A percentile compares a stretch with the other conserved stretches of the same genome.
These are phyloP conservation scores for Noctilio leporinus DNA, from an alignment of 2,113 vertebrate species.

Conservation along the genomic window DNA sequence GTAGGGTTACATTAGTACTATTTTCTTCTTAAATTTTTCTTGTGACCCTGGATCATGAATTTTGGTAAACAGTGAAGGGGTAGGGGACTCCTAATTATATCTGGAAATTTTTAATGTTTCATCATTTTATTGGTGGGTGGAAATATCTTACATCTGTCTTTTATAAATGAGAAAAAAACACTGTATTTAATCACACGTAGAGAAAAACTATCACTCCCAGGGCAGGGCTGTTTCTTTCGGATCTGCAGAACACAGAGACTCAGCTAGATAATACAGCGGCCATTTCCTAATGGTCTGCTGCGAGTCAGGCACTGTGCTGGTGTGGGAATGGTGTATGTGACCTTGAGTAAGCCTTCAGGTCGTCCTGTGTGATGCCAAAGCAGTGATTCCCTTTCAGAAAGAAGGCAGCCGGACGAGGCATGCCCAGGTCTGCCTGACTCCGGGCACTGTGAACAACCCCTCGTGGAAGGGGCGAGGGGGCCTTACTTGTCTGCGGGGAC, in stretches of 20 bases:
- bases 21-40: neutral
- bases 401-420: neutral
- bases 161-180: neutral
- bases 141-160: neutral
- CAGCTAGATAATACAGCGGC: neutral
- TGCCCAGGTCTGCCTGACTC: neutral
- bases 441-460: neutral
- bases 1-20: neutral
- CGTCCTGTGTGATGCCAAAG: neutral
- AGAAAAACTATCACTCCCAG: neutral
- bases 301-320: neutral
- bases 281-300: neutral
- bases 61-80: neutral
- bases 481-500: slow-evolving; percentile 59
- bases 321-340: neutral
- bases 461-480: too few relatives aligned
- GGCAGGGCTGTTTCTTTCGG: neutral
- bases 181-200: neutral
- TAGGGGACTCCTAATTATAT: neutral
- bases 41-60: neutral
- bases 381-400: neutral
- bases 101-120: neutral
- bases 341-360: neutral
- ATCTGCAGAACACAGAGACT: neutral
- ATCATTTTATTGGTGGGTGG: neutral